These are phyloP conservation scores for Folsomia candida DNA, from an alignment of 2,888 invertebrate species.

Conservation along the genomic window DNA sequence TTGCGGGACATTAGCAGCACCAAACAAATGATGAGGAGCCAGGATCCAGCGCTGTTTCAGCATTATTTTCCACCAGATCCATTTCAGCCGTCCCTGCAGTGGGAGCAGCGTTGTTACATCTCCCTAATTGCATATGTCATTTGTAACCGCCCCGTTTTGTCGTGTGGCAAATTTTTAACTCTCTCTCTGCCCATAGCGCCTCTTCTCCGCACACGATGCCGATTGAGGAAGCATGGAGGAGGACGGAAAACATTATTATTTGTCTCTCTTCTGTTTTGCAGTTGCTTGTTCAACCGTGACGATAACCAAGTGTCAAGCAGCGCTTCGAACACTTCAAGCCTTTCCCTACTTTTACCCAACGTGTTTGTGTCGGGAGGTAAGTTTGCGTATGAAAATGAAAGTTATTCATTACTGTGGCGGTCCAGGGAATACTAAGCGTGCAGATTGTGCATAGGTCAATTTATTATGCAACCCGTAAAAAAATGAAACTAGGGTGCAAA, in stretches of 20 bases:
- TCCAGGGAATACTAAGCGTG: too few species aligned
- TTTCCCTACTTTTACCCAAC: conserved; percentile 92
- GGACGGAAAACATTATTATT: conserved; percentile 36
- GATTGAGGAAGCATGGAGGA: not conserved
- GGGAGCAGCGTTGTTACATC: not conserved
- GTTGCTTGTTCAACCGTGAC: conserved; percentile 91
- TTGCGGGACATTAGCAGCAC: not conserved
- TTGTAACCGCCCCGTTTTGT: conserved; percentile 14
- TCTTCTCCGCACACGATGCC: not conserved
- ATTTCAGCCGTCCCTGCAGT: not conserved
- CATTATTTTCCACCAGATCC: not conserved
- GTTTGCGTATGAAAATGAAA: too few species aligned
- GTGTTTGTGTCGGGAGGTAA: conserved; percentile 76
- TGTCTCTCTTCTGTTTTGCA: conserved; percentile 62
- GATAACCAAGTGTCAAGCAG: conserved; percentile 89
- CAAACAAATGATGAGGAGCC: too few species aligned
- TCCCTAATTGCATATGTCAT: conserved; percentile 26
- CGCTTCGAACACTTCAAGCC: conserved; percentile 80
- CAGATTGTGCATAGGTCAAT: too few species aligned
- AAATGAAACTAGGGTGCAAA: too few species aligned
- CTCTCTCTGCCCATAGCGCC: not conserved
- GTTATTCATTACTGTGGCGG: too few species aligned
- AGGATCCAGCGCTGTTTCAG: not conserved
- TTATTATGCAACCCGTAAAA: too few species aligned
- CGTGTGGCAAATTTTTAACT: not conserved